Base-by-base conservation (phyloP, 2,888 invertebrate genomes). In the Bellardia bayeri region DNA sequence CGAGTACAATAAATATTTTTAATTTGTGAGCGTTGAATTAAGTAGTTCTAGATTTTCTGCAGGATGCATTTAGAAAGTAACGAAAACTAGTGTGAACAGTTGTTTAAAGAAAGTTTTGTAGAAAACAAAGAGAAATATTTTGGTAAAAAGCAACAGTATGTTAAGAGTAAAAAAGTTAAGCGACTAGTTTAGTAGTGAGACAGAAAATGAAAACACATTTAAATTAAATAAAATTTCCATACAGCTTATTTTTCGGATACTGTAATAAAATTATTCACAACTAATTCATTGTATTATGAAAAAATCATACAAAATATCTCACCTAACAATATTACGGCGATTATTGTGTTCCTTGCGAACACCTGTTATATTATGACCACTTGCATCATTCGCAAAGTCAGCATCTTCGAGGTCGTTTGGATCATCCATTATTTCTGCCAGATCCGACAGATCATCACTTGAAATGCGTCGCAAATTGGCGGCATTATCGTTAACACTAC, bases 281-380 rank as follows among this genome's bases (percentile, higher is more conserved):
- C 23, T 13, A 56, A 66, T 56, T 13, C 37, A 13, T 68, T 49
- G 2, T 23, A 37, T 40, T n/a, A 68, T 45, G 8, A 11, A 45
- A 51, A 13, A 51, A n/a, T 5, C n/a, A n/a, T 51, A n/a, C 9
- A 9, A 45, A 11, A 11, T 23, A 37, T 80, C 91, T 92, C 93
- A 93, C 93, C 93, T 93, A 89, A 93, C 93, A 89, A 93, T 89
- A 87, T 92, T 92, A 71, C 93, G 91, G 16, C 93, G 92, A 90
- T 92, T 93, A 87, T 93, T 93, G 69, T 91, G 92, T 89, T 93
- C 93, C 90, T 93, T 93, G 54, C 92, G 93, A 37, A 92, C 92
- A 68, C 90, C 89, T 51, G 90, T 88, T 56, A 85, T 85, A 76
- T 88, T 89, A 83, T 89, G 76, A 37, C 84, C 89, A 88, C 88